phyloP scores from a whole-genome alignment of 2,113 vertebrate genomes.

The Ptilonorhynchus violaceus region DNA sequence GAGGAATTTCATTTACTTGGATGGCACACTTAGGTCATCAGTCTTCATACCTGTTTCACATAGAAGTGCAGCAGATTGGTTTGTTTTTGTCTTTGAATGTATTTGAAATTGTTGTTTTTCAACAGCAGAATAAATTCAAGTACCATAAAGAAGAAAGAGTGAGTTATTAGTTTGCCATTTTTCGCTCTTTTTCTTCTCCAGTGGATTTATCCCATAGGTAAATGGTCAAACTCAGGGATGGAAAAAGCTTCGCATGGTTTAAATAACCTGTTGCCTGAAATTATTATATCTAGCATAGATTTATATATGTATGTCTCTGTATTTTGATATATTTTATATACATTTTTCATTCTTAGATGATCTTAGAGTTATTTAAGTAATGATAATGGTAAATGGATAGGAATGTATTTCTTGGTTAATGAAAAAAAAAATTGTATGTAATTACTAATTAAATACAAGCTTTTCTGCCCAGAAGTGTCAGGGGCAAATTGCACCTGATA shows the following conservation, averaged over 20 bases:
- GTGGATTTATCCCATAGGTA: neutral
- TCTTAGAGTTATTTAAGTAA: neutral
- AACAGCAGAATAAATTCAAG: neutral
- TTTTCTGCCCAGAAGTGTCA: neutral
- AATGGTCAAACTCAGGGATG: neutral
- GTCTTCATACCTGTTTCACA: neutral
- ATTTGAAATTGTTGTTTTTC: neutral
- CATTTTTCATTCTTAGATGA: neutral
- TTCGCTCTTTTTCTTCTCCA: neutral
- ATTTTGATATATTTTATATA: neutral
- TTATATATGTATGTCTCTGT: rapidly evolving
- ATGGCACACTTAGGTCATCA: neutral
- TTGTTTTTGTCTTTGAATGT: neutral
- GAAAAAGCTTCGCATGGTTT: neutral
- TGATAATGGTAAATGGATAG: rapidly evolving
- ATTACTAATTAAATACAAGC: neutral
- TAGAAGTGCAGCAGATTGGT: neutral
- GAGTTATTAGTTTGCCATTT: neutral
- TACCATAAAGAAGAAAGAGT: neutral
- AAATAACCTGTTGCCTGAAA: neutral
- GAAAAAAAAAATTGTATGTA: neutral
- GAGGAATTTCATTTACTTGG: neutral
- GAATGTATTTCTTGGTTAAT: neutral
- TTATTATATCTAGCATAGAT: neutral
- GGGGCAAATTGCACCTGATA: neutral